These are phyloP conservation scores for Mormyrops boulengeri DNA, from an alignment of 2,797 vertebrate genomes.

Conservation along the genomic window DNA sequence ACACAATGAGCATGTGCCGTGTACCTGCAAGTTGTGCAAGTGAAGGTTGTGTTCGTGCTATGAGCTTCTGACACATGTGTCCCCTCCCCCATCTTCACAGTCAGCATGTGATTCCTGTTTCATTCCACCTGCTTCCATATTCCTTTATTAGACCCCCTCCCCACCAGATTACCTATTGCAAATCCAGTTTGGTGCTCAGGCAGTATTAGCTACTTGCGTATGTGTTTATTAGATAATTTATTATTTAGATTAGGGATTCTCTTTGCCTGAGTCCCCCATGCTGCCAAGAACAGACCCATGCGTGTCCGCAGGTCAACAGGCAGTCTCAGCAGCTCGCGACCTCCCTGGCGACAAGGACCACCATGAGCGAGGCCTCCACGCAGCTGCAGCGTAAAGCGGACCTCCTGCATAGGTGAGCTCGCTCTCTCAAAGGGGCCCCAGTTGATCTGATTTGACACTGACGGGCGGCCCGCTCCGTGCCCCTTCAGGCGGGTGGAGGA, in stretches of 20 bases:
- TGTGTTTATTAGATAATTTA: not conserved
- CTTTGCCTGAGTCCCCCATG: not conserved
- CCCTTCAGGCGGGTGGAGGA: conserved; percentile 63
- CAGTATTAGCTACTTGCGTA: not conserved
- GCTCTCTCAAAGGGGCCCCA: not conserved
- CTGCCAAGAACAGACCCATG: not conserved
- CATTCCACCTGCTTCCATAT: not conserved
- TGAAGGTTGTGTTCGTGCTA: not conserved
- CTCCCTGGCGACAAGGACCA: conserved; percentile 51
- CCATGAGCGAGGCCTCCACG: conserved; percentile 60
- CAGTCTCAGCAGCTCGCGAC: conserved; percentile 47
- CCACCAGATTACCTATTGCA: not conserved
- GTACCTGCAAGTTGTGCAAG: not conserved
- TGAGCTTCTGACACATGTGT: not conserved
- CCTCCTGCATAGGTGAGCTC: conserved; percentile 63
- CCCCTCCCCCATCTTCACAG: not conserved
- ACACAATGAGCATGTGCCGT: not conserved
- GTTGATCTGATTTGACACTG: not conserved
- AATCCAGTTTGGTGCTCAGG: not conserved
- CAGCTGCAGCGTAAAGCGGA: conserved; percentile 63
- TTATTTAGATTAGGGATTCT: not conserved
- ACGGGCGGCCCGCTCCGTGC: not conserved
- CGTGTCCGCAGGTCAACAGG: conserved; percentile 50
- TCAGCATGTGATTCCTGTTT: not conserved
- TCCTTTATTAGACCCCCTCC: not conserved